Evolutionary conservation across 2,797 vertebrate genomes (phyloP), one percentile per base, ranked within the genome.

Genomic region (Novumbra hubbsi): DNA sequence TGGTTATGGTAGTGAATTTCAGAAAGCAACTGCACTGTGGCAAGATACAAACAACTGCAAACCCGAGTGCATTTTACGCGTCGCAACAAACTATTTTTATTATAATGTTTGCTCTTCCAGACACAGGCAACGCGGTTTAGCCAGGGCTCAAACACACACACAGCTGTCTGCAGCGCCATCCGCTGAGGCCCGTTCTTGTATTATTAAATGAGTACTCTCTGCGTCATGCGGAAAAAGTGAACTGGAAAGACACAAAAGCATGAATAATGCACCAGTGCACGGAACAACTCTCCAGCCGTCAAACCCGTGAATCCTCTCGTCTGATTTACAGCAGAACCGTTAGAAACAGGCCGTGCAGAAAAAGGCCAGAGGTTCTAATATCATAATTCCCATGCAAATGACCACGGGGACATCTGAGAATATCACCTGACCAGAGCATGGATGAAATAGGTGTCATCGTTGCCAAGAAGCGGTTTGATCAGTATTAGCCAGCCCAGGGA

Each of bases 361-460:
- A 16, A 9, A 32, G 28, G 64, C 15, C 28, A 30, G 19, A 8
- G 76, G 11, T 45, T 73, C 76, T 49, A 7, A 76, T 64, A 78
- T 74, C 68, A 78, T 76, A 27, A 71, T 81, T 84, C 73, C 68
- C 77, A 83, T 86, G 85, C 83, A 85, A 83, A 84, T 78, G 55
- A 69, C 73, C 71, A 0, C 71, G 63, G 21, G 76, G 82, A 73
- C 38, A 14, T 45, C 41, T 45, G 41, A 79, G 74, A 77, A 28
- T 66, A 68, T 55, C 76, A 73, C 77, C 80, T 84, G 81, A 85
- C 68, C 68, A 14, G 41, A 45, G 41, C 41, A 45, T 12, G 14
- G 41, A 45, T 45, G 41, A 45, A 45, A 45, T 45, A 12, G 9
- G 14, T 2, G 17, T 72, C 34, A 28, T 27, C 60, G 27, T 73